Evolutionary conservation across 1,140 invertebrate genomes (phyloP), one percentile per base, ranked within the genome.

Genomic region (Acromyrmex charruanus): DNA sequence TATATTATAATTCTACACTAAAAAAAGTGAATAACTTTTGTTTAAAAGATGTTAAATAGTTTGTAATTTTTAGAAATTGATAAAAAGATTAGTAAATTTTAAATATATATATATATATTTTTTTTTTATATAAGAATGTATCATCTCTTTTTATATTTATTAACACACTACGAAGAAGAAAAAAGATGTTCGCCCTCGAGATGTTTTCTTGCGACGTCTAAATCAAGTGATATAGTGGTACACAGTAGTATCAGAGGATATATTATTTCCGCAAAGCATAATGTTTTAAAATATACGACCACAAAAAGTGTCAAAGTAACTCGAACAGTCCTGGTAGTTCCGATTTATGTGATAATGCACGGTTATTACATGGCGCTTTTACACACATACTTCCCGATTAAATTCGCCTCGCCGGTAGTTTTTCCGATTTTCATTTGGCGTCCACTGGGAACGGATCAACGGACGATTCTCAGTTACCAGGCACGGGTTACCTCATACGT

Each of bases 401-500:
- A 72, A 74, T 82, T 74, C 28, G 25, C 9, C 35, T 61, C 68
- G 25, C 3, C 39, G 39, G 5, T 44, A 35, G 25, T 35, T 59
- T 59, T 59, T 18, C 35, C 53, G 25, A 72, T 74, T 82, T 74
- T 82, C 69, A 39, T 59, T 61, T 74, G 53, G 68, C 18, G 39
- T 82, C 80, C 39, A 35, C 25, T 25, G 68, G 39, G 66, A 21
- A 74, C 25, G 68, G 25, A 49, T 18, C 68, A 49, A 35, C 44
- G 68, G 4, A 31, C 80, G 53, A 82, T 69, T 72, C 66, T 16
- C 85, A 31, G 85, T 84, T 71, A 72, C 66, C 68, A 59, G 4
- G 77, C 16, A 55, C 14, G 59, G 75, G 44, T 80, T 80, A 61
- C 84, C 79, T 77, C 79, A 68, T n/a, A 87, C 79, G 90, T 87